Base-by-base conservation (phyloP, 2,113 vertebrate genomes). In the Psittacula cyanocephala region DNA sequence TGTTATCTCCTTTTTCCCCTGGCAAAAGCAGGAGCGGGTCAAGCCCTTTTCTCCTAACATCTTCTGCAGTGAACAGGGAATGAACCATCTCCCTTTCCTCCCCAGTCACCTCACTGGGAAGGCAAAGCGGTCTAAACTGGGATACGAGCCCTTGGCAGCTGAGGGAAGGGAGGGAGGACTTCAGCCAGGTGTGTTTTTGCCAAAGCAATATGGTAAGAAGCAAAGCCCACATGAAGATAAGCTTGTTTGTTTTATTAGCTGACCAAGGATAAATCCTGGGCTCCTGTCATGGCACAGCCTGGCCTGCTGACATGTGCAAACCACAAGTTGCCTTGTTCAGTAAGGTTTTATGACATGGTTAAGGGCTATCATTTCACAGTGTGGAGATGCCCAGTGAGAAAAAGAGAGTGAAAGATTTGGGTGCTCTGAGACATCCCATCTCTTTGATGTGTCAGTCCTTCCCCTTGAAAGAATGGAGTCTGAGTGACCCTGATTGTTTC, bases 211-310 rank as follows among this genome's bases (percentile, higher is more conserved):
- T 3, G 82, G 65, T 81, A 80, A 82, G 75, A 44, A 82, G 88
- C 24, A 47, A 77, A 89, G 29, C 8, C 29, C 0, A 0, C 0
- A 0, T 57, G 70, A 65, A 65, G 86, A 90, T 86, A 90, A 92
- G 25, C 44, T 39, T 22, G 16, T 59, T 91, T 62, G 15, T 44
- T 92, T 86, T 59, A 49, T 17, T 19, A 70, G 31, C 89, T 70
- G 43, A 35, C n/a, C 75, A 31, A 71, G 43, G 22, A 55, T 55
- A 91, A 67, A 52, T 25, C 39, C 74, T 8, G 43, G 27, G 37
- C 46, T 44, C 53, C 23, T 47, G n/a, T 19, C 19, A 3, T 33
- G 8, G 81, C 47, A 76, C 67, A 47, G 49, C 35, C 60, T 52
- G 63, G n/a, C 39, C 63, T 47, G 52, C 74, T 69, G 68, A 33